Evolutionary conservation across 2,888 invertebrate genomes (phyloP).

Genomic region (Dolomedes plantarius): DNA sequence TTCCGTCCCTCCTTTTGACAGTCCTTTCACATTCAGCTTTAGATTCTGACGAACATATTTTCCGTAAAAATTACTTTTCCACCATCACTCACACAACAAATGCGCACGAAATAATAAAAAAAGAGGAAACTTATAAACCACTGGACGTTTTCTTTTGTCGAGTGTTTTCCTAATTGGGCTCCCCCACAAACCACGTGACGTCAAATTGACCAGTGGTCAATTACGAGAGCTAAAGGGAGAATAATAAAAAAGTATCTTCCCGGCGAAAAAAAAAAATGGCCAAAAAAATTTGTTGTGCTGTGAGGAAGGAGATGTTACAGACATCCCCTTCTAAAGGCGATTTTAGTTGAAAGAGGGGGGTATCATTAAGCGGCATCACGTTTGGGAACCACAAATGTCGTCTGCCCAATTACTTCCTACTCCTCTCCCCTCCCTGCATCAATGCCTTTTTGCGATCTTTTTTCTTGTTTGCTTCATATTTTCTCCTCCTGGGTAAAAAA

Average conservation of each 20-base stretch:
- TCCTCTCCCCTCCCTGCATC: slow-evolving; percentile 4
- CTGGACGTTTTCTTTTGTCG: slow-evolving; percentile 41
- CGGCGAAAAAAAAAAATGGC: neutral
- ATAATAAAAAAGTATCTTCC: slow-evolving; percentile 14
- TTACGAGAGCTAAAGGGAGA: slow-evolving; percentile 18
- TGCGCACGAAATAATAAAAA: neutral
- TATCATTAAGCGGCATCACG: slow-evolving; percentile 62
- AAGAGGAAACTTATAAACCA: neutral
- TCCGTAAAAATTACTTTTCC: slow-evolving; percentile 15
- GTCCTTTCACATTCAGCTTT: neutral
- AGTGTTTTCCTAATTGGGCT: slow-evolving; percentile 51
- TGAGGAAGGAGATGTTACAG: neutral
- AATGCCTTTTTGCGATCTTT: neutral
- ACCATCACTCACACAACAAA: neutral
- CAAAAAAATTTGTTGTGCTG: neutral
- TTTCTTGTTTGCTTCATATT: neutral
- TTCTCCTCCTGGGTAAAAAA: neutral
- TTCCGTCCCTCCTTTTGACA: neutral
- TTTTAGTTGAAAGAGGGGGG: slow-evolving; percentile 34
- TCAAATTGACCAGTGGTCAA: slow-evolving; percentile 56
- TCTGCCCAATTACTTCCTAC: slow-evolving; percentile 62
- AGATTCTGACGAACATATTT: neutral
- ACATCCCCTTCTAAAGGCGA: slow-evolving; percentile 31
- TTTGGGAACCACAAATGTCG: slow-evolving; percentile 61
- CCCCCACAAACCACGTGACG: slow-evolving; percentile 56